phyloP scores from a whole-genome alignment of 2,113 vertebrate genomes.

The Dipodomys ordii region DNA sequence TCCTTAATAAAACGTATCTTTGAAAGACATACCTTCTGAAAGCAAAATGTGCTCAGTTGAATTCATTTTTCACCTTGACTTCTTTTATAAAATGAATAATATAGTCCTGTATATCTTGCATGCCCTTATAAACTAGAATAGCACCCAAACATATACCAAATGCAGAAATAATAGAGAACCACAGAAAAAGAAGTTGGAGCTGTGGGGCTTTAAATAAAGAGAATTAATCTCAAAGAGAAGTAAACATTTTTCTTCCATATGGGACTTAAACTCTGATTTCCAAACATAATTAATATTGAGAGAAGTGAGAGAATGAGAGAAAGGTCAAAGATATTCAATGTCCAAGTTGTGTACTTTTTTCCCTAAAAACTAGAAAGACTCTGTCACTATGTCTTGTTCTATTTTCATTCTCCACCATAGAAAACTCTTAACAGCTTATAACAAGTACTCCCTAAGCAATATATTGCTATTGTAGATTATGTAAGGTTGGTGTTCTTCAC shows the following conservation, averaged over 20 bases:
- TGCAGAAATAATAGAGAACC: constrained; percentile 55
- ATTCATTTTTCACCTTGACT: constrained; percentile 76
- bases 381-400: background rate
- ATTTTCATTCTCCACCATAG: constrained; percentile 52
- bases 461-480: background rate
- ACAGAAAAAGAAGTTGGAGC: constrained; percentile 49
- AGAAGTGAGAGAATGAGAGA: background rate
- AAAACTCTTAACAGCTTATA: constrained; percentile 21
- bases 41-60: constrained; percentile 67
- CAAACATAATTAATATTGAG: constrained; percentile 66
- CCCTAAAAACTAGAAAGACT: constrained; percentile 28
- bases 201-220: constrained; percentile 50
- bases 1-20: constrained; percentile 67
- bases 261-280: constrained; percentile 65
- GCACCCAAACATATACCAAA: constrained; percentile 24
- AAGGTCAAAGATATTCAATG: constrained; percentile 46
- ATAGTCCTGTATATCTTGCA: constrained; percentile 4
- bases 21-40: constrained; percentile 58
- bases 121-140: constrained; percentile 56
- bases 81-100: constrained; percentile 65
- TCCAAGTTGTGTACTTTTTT: constrained; percentile 45
- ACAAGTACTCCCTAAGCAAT: background rate
- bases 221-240: constrained; percentile 69
- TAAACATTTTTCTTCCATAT: constrained; percentile 43
- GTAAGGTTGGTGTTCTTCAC: background rate